phyloP scores from a whole-genome alignment of 2,888 invertebrate species.

The Hyposoter dolosus region DNA sequence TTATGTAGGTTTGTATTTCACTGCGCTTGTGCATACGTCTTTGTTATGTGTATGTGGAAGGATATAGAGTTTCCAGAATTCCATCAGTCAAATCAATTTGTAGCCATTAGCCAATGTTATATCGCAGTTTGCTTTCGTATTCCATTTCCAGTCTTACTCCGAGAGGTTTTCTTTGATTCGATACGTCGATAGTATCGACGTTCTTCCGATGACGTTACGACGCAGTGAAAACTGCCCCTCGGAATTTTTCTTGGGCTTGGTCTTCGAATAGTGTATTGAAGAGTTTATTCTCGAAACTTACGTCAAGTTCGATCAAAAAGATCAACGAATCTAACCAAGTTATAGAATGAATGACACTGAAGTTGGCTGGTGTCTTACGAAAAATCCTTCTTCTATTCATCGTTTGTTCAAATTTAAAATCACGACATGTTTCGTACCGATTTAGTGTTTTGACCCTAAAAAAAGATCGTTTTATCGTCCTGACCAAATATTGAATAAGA shows the following conservation, averaged over 20 bases:
- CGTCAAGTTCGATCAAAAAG: not conserved
- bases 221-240: conserved; percentile 2
- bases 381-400: no score
- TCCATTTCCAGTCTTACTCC: conserved; percentile 57
- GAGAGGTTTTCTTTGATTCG: conserved; percentile 2
- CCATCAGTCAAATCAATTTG: conserved; percentile 84
- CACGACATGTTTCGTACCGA: no score
- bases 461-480: no score
- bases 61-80: conserved; percentile 83
- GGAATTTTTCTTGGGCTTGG: not conserved
- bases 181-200: conserved; percentile 28
- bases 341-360: not conserved
- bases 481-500: no score
- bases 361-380: no score
- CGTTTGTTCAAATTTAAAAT: no score
- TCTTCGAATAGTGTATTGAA: not conserved
- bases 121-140: conserved; percentile 73
- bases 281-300: not conserved
- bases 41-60: conserved; percentile 38
- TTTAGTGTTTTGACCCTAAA: no score
- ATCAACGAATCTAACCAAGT: not conserved
- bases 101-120: conserved; percentile 80
- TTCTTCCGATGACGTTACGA: conserved; percentile 5
- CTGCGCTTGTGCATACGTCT: conserved; percentile 55
- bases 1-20: conserved; percentile 81